Base-by-base conservation (phyloP, 1,140 invertebrate species). In the Dendrolimus kikuchii region DNA sequence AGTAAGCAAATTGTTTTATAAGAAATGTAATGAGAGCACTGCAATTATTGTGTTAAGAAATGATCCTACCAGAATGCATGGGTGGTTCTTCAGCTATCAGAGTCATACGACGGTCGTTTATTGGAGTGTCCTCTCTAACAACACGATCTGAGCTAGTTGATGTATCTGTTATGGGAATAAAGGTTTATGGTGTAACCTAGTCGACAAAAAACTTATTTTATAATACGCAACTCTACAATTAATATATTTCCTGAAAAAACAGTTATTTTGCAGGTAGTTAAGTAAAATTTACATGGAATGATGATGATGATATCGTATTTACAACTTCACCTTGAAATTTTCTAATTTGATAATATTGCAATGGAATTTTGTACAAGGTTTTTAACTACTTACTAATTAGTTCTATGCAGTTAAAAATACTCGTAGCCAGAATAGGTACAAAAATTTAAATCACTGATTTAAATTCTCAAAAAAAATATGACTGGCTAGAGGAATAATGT, bases 81-180 rank as follows among this genome's bases (percentile, higher is more conserved):
- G 60, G 7, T 7, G 59, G 41, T 60, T 78, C 70, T 59, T 73
- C 60, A 5, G 68, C 57, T 57, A 81, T 64, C 9, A 81, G 66
- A 51, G 81, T 82, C 77, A 86, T 80, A 38, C 82, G 66, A 38
- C 81, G 64, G 60, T 81, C 74, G 7, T 64, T 51, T 6, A 74
- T 6, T 38, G 71, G 70, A 38, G 77, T 74, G 53, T 77, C 77
- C 60, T 81, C 77, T 53, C 70, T 72, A 62, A 6, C 49, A 46
- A 40, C 46, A 44, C 51, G 54, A 53, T 77, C 77, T 49, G 77
- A 71, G 36, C 39, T 62, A 57, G 71, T 66, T 45, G 72, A 62
- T 51, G 58, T 55, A 77, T 83, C 80, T 81, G 78, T 74, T 70
- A 55, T 50, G 53, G 50, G 59, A 67, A 66, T 61, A 46, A 43